A percentile compares a stretch with the other conserved stretches of the same genome.
These are phyloP conservation scores for Synergus gifuensis DNA, from an alignment of 2,888 invertebrate species.

Conservation along the genomic window DNA sequence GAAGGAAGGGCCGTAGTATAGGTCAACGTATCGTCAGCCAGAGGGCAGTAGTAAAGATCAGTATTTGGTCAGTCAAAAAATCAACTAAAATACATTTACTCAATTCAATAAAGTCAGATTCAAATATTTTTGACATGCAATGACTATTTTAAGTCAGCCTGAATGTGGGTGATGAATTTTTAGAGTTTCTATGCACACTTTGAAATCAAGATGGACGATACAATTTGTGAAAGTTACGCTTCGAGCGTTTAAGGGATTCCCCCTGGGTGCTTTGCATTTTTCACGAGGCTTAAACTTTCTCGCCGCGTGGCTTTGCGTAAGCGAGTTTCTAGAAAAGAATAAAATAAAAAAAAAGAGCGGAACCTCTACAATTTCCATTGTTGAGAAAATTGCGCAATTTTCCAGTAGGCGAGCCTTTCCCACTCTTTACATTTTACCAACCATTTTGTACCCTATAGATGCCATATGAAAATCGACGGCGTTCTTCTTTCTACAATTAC, in stretches of 20 bases:
- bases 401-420: not conserved
- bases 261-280: constrained; percentile 45
- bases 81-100: not conserved
- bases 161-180: not conserved
- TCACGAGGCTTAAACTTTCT: constrained; percentile 45
- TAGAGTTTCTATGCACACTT: not conserved
- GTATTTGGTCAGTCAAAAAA: no score
- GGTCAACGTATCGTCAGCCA: no score
- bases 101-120: not conserved
- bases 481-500: constrained; percentile 2
- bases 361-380: constrained; percentile 31
- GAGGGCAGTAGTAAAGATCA: no score
- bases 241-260: constrained; percentile 30
- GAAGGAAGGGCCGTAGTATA: no score
- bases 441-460: constrained; percentile 17
- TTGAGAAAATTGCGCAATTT: constrained; percentile 31
- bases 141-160: not conserved
- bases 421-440: not conserved
- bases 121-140: constrained; percentile 1
- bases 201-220: constrained; percentile 50
- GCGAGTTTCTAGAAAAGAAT: constrained; percentile 11
- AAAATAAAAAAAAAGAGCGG: not conserved
- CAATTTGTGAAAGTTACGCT: constrained; percentile 50
- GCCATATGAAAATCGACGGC: constrained; percentile 1
- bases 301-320: constrained; percentile 26